Conservation (phyloP, 2,797 vertebrate genomes). For the Agapornis canus region DNA sequence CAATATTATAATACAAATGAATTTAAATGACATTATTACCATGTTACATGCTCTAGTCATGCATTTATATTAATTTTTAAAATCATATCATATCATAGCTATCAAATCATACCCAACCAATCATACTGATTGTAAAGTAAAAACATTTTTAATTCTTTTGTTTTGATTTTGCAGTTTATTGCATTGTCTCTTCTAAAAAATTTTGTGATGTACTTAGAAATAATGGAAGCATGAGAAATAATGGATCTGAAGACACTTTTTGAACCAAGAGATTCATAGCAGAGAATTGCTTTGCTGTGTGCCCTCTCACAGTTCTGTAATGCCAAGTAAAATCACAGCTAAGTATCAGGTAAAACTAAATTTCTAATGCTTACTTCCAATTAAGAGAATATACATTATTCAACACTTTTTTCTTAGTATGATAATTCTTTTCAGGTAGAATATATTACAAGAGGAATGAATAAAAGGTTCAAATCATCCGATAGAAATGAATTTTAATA, state of each 20-base stretch:
- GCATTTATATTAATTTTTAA: neutral
- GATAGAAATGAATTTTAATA: conserved; percentile 56
- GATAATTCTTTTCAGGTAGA: conserved; percentile 3
- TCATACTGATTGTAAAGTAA: neutral
- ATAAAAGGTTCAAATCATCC: conserved; percentile 50
- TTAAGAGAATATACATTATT: neutral
- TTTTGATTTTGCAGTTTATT: neutral
- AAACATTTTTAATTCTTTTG: neutral
- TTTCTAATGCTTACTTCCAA: neutral
- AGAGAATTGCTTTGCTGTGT: neutral
- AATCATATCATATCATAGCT: neutral
- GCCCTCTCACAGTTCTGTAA: neutral
- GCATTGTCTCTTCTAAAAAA: neutral
- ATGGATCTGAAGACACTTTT: neutral
- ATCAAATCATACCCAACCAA: neutral
- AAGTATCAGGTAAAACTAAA: conserved; percentile 30
- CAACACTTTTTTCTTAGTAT: neutral
- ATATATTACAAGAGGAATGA: conserved; percentile 41
- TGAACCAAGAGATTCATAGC: neutral
- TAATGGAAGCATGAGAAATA: neutral
- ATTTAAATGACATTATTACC: neutral
- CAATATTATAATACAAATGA: neutral
- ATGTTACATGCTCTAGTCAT: neutral
- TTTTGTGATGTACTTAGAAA: neutral
- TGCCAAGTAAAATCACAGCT: conserved; percentile 16